Evolutionary conservation across 2,888 invertebrate species (phyloP).

Genomic region (Acrobasis consociella): DNA sequence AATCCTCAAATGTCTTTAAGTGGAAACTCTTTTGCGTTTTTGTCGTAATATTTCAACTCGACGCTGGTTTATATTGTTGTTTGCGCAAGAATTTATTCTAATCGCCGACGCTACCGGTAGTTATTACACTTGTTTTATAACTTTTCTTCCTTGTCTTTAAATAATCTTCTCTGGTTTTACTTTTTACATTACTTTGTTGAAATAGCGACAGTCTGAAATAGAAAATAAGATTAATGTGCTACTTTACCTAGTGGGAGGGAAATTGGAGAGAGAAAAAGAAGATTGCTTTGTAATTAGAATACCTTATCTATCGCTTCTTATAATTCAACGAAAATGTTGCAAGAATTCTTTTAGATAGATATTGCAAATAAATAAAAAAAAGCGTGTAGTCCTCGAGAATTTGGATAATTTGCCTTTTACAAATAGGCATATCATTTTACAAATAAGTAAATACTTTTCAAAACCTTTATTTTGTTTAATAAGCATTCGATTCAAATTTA

Average conservation of each 20-base stretch:
- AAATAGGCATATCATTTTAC: too few species aligned
- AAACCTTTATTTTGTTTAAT: neutral
- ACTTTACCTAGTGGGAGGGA: too few species aligned
- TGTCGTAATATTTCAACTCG: slow-evolving; percentile 38
- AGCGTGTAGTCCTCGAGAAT: too few species aligned
- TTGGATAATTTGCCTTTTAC: too few species aligned
- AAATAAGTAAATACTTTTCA: neutral
- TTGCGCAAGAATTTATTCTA: slow-evolving; percentile 23
- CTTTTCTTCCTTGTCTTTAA: neutral
- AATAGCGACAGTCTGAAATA: too few species aligned
- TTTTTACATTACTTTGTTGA: neutral
- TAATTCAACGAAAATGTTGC: too few species aligned
- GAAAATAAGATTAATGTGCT: too few species aligned
- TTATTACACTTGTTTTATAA: slow-evolving; percentile 9
- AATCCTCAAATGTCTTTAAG: slow-evolving; percentile 28
- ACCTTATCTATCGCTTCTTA: too few species aligned
- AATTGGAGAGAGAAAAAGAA: too few species aligned
- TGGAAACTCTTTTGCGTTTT: slow-evolving; percentile 36
- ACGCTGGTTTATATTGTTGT: slow-evolving; percentile 29
- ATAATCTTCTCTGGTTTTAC: neutral
- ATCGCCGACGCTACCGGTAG: slow-evolving; percentile 13
- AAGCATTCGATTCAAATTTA: neutral
- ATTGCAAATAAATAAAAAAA: too few species aligned
- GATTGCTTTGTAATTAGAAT: too few species aligned
- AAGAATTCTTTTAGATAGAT: too few species aligned